These are phyloP conservation scores for Gambusia holbrooki DNA, from an alignment of 2,113 vertebrate species.

Conservation along the genomic window DNA sequence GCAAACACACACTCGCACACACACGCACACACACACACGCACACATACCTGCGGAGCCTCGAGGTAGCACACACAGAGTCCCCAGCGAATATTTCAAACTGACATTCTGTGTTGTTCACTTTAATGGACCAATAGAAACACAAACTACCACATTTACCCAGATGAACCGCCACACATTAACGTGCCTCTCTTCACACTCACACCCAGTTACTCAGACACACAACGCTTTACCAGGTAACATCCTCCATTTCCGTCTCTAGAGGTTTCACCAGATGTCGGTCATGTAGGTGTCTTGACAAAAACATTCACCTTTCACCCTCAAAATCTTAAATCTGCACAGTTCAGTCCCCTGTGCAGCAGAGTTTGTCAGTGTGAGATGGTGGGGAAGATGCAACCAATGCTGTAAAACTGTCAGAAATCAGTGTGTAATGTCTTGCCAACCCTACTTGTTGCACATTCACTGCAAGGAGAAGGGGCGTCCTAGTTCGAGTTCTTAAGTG, in stretches of 20 bases:
- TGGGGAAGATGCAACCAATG: neutral
- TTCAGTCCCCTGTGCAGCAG: neutral
- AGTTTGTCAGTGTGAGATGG: neutral
- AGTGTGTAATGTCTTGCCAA: no score
- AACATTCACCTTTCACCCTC: constrained; percentile 6
- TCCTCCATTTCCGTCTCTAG: constrained; percentile 27
- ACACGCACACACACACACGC: constrained; percentile 7
- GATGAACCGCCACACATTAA: neutral
- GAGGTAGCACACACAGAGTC: constrained; percentile 51
- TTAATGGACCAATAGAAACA: constrained; percentile 58
- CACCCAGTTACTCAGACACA: neutral
- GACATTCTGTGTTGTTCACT: constrained; percentile 63
- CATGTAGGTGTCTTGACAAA: constrained; percentile 36
- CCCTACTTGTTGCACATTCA: neutral
- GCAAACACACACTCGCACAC: constrained; percentile 20
- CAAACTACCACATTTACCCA: constrained; percentile 51
- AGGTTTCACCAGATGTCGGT: constrained; percentile 23
- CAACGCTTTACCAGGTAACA: neutral
- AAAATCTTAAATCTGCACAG: constrained; percentile 1
- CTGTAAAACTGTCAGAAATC: no score
- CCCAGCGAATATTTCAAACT: constrained; percentile 64
- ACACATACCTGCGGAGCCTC: constrained; percentile 43
- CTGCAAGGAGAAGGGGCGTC: neutral
- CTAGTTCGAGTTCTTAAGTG: neutral
- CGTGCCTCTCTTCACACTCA: neutral